A percentile compares a stretch with the other conserved stretches of the same genome.
Evolutionary conservation across 2,888 invertebrate species (phyloP).

Genomic region (Tridacna gigas): DNA sequence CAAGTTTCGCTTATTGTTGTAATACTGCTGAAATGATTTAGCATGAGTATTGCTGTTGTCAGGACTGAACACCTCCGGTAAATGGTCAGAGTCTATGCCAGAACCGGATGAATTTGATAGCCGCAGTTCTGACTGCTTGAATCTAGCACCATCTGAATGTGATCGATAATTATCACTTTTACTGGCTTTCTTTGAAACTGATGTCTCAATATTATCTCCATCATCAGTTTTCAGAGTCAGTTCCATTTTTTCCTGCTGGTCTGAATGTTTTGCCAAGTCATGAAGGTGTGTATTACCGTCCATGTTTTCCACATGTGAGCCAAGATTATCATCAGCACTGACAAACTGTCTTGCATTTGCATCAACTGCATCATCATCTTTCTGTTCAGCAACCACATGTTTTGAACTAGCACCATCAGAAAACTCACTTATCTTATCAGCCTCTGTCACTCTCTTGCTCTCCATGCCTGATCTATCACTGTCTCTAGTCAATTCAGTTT

Average conservation of each 20-base stretch:
- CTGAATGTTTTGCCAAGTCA: not conserved
- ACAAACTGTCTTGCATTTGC: too few species aligned
- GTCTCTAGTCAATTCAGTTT: not conserved
- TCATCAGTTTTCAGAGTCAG: not conserved
- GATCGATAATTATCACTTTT: conserved; percentile 8
- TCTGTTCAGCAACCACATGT: not conserved
- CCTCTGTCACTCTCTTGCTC: not conserved
- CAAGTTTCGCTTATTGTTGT: conserved; percentile 61
- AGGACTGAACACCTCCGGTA: conserved; percentile 35
- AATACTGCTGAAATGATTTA: conserved; percentile 63
- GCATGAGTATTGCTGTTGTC: conserved; percentile 26
- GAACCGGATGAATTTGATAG: conserved; percentile 29
- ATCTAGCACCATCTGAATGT: conserved; percentile 17
- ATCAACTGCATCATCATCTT: not conserved
- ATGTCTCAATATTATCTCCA: not conserved
- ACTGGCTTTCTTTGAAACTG: not conserved
- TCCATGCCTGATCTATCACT: not conserved
- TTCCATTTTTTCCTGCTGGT: not conserved
- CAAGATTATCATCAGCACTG: not conserved
- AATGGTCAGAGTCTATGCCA: conserved; percentile 18
- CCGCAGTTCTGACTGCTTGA: not conserved
- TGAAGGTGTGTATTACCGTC: not conserved
- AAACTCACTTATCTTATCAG: not conserved
- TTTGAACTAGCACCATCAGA: conserved; percentile 16
- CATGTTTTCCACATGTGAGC: not conserved